phyloP scores from a whole-genome alignment of 2,797 vertebrate species.

The Phrynocephalus forsythii region DNA sequence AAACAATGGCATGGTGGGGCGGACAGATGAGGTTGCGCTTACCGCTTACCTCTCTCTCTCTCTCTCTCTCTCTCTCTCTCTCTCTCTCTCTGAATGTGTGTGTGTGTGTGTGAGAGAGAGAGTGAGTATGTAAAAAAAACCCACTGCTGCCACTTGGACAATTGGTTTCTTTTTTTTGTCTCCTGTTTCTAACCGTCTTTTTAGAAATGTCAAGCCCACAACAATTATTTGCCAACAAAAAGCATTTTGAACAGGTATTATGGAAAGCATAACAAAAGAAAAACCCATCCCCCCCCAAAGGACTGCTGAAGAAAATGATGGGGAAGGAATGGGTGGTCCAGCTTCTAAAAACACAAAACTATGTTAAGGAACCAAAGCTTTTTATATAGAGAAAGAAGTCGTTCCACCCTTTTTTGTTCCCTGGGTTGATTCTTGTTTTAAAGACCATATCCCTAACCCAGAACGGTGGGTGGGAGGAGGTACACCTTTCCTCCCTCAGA shows the following conservation, averaged over 20 bases:
- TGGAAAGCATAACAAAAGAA: background rate
- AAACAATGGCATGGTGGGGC: slow-evolving; percentile 56
- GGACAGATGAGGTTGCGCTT: background rate
- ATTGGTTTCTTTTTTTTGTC: background rate
- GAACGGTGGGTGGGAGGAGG: background rate
- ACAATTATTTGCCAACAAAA: background rate
- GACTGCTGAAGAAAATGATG: slow-evolving; percentile 12
- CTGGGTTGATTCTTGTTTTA: background rate
- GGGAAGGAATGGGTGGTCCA: background rate
- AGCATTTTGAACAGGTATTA: background rate
- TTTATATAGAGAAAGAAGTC: too few relatives aligned
- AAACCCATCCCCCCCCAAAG: background rate
- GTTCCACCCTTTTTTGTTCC: too few relatives aligned
- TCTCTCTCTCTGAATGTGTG: background rate
- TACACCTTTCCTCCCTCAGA: background rate
- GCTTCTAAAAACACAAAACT: background rate
- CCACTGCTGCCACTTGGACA: background rate
- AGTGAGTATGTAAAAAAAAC: background rate
- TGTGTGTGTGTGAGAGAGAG: background rate
- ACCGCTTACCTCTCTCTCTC: too few relatives aligned
- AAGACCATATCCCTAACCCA: background rate
- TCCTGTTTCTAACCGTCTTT: background rate
- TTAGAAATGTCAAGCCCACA: background rate
- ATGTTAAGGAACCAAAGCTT: background rate
- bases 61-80: too few relatives aligned